Percentiles rank a stretch among this genome's conserved stretches.
Conservation (phyloP, 2,888 invertebrate species). For the Meteorus colon region DNA sequence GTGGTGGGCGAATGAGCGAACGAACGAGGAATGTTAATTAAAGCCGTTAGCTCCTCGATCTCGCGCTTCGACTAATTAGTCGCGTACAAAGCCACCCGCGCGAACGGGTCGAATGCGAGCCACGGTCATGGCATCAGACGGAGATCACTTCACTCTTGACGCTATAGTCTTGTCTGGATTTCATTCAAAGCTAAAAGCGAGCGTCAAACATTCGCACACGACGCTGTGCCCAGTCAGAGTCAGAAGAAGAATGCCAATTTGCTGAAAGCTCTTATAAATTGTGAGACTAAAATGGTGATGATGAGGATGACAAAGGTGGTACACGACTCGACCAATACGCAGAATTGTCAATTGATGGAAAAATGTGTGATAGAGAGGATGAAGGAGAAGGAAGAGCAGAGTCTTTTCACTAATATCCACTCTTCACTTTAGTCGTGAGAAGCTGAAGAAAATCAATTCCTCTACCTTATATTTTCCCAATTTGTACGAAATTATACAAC, state of each 20-base stretch:
- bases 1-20: constrained; percentile 65
- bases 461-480: too few relatives aligned
- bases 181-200: constrained; percentile 63
- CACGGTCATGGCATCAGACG: constrained; percentile 56
- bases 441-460: too few relatives aligned
- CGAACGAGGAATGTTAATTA: constrained; percentile 72
- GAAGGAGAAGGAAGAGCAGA: not conserved
- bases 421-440: too few relatives aligned
- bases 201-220: constrained; percentile 60
- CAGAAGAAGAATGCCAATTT: constrained; percentile 69
- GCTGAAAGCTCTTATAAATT: constrained; percentile 55
- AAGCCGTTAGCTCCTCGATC: constrained; percentile 72
- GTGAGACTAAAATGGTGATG: not conserved
- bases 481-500: too few relatives aligned
- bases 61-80: constrained; percentile 72
- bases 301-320: not conserved
- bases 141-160: constrained; percentile 67
- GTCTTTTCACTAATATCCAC: not conserved
- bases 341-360: constrained; percentile 12
- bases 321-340: not conserved
- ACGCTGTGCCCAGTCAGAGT: constrained; percentile 36
- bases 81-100: constrained; percentile 68
- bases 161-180: constrained; percentile 48
- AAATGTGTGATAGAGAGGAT: constrained; percentile 8
- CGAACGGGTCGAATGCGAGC: constrained; percentile 53